Evolutionary conservation across 2,888 invertebrate species (phyloP), one percentile per base, ranked within the genome.

Genomic region (Tetragonula carbonaria): DNA sequence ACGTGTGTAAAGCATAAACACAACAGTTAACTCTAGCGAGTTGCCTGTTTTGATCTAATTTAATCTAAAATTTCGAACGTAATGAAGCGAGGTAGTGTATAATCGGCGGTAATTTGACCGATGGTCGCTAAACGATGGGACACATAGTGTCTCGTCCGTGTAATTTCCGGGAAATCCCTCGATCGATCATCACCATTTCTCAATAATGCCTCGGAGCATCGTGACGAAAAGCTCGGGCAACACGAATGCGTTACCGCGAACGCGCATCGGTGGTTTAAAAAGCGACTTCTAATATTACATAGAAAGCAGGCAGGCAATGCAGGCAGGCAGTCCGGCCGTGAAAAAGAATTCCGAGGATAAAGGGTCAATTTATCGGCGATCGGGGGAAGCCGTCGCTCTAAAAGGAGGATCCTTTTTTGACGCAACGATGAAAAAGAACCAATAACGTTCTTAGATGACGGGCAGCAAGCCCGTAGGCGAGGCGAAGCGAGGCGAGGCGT

Each of bases 401-500:
- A 83, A 84, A 74, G 84, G 84, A 72, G 84, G 84, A 84, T 78
- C 78, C 84, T 83, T 84, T 82, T 84, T 84, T 84, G 78, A 84
- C 71, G 84, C 74, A 78, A 74, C 84, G 78, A 74, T 84, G 84
- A 85, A 85, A 84, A 86, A 84, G 84, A 85, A 86, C 68, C 80
- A 81, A 76, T 76, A 78, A 76, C 73, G 79, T 83, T 77, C 83
- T 79, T 76, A 79, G 85, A 79, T 50, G 75, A 57, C 38, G 78
- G 38, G 77, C 65, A 18, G 16, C 53, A 16, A 16, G 28, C 51
- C 38, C 53, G 53, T 53, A 45, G 66, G 78, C 71, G 59, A 65
- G 53, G 57, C 74, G 66, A 23, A 28, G 68, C 66, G 66, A n/a
- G 21, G 65, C 38, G n/a, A 65, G 65, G 38, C 65, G 65, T 65